These are phyloP conservation scores for Ellobium chinense DNA, from an alignment of 2,888 invertebrate species.

Conservation along the genomic window DNA sequence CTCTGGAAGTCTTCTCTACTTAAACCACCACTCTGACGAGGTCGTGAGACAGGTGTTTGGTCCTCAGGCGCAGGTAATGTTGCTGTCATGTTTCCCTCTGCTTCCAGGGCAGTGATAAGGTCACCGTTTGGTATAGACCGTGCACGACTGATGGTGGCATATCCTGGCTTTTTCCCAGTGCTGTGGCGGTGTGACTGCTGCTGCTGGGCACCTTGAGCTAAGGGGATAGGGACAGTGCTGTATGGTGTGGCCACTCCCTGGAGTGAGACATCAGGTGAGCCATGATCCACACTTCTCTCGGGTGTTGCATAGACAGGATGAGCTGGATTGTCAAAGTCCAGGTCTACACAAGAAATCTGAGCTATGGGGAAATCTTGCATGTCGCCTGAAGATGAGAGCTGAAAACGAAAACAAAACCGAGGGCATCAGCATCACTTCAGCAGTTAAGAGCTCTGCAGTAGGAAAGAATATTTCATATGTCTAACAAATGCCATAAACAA, in stretches of 20 bases:
- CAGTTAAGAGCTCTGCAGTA: too few relatives aligned
- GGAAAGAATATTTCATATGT: too few relatives aligned
- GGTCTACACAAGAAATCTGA: constrained; percentile 68
- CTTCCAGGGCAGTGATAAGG: constrained; percentile 23
- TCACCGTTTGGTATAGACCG: constrained; percentile 53
- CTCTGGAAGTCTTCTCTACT: constrained; percentile 33
- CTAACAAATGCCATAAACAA: too few relatives aligned
- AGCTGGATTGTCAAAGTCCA: constrained; percentile 52
- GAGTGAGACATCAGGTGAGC: background rate
- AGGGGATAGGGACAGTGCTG: constrained; percentile 69
- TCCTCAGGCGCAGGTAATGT: background rate
- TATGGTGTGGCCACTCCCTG: constrained; percentile 57
- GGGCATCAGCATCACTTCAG: too few relatives aligned
- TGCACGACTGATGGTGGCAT: constrained; percentile 52
- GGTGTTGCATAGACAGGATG: constrained; percentile 58
- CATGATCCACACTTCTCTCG: constrained; percentile 49
- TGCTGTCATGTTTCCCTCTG: background rate
- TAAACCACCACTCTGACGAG: constrained; percentile 5
- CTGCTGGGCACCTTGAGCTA: constrained; percentile 2
- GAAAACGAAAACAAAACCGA: too few relatives aligned
- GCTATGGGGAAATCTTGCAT: constrained; percentile 50
- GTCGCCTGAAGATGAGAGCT: constrained; percentile 2
- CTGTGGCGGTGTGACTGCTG: background rate
- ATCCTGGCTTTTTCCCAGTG: constrained; percentile 34
- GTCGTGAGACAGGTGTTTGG: background rate